Evolutionary conservation across 2,113 vertebrate genomes (phyloP).

Genomic region (Pongo pygmaeus): DNA sequence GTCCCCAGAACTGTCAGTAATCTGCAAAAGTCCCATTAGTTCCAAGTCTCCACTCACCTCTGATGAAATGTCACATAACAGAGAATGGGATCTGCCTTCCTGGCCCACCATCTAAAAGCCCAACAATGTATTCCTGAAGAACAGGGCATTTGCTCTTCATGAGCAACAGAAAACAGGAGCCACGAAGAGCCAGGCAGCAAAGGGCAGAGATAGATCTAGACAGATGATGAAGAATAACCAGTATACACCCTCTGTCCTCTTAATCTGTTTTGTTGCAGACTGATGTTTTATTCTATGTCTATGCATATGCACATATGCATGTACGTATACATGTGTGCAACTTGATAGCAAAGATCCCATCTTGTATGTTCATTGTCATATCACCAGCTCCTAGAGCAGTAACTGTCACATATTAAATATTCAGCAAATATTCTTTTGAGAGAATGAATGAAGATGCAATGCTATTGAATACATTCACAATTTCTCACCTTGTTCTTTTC

Average conservation of each 20-base stretch:
- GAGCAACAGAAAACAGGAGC: background rate
- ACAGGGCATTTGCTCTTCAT: background rate
- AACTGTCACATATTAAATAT: background rate
- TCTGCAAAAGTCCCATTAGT: background rate
- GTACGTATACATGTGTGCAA: background rate
- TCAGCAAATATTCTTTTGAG: background rate
- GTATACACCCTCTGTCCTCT: background rate
- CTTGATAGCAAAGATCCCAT: background rate
- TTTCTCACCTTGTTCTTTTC: background rate
- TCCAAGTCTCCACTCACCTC: background rate
- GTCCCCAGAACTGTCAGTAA: background rate
- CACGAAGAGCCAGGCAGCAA: background rate
- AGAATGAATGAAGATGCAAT: background rate
- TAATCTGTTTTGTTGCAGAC: background rate
- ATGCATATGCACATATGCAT: background rate
- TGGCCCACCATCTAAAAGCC: background rate
- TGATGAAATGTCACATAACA: background rate
- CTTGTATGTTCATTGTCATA: background rate
- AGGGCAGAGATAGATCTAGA: background rate
- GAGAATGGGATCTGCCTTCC: background rate
- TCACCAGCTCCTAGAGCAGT: background rate
- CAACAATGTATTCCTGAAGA: background rate
- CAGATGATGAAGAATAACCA: background rate
- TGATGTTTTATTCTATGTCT: background rate
- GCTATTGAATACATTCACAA: background rate